Conservation (phyloP, 1,140 invertebrate genomes). For the Bombus confusus region DNA sequence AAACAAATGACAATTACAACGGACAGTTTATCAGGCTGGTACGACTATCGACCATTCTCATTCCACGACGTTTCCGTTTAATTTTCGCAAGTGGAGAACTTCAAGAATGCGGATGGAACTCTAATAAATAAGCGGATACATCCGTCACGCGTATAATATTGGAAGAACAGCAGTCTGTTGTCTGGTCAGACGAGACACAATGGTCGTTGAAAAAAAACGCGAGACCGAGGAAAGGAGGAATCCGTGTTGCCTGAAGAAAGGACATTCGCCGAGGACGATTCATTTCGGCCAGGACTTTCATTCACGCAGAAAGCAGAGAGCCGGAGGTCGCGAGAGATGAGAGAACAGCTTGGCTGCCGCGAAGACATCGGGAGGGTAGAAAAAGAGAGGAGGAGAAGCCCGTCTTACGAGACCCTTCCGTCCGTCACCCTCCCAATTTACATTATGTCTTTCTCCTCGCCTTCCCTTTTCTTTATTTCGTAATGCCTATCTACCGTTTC, state of each 20-base stretch:
- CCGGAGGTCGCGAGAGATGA: constrained; percentile 46
- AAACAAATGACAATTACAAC: neutral
- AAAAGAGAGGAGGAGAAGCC: constrained; percentile 6
- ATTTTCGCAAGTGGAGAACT: neutral
- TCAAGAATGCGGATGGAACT: neutral
- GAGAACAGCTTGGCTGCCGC: constrained; percentile 20
- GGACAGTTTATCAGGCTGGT: too few species aligned
- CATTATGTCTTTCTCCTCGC: constrained; percentile 60
- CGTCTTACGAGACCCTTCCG: constrained; percentile 56
- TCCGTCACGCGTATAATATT: constrained; percentile 53
- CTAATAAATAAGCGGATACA: constrained; percentile 63
- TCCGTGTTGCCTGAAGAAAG: constrained; percentile 51
- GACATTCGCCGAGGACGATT: constrained; percentile 51
- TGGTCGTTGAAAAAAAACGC: constrained; percentile 23
- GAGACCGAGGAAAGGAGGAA: constrained; percentile 8
- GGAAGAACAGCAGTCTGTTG: neutral
- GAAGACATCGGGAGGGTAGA: neutral
- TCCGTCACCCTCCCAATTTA: constrained; percentile 61
- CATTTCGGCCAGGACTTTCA: constrained; percentile 60
- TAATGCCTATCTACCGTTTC: constrained; percentile 47
- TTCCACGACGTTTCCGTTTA: neutral
- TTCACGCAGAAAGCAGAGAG: constrained; percentile 53
- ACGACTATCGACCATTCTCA: too few species aligned
- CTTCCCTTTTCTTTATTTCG: constrained; percentile 50
- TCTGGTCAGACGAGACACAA: constrained; percentile 43